Evolutionary conservation across 64 coral and sea anemone species (phyloP).

Genomic region (Platygyra sinensis): DNA sequence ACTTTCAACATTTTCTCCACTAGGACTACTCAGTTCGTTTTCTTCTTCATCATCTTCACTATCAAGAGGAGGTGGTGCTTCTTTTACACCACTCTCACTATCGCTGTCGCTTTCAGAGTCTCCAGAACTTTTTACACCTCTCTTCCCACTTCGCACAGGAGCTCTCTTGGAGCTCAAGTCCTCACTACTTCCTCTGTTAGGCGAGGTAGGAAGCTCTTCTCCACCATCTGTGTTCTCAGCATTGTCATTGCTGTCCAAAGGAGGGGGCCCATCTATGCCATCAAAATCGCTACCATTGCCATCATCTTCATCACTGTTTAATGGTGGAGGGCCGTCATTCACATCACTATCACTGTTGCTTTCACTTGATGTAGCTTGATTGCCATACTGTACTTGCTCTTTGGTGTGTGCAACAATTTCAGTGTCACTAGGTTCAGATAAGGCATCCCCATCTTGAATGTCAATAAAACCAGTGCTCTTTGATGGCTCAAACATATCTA

Average conservation of each 20-base stretch:
- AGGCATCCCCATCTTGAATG: constrained; percentile 50
- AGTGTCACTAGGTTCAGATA: constrained; percentile 64
- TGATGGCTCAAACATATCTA: constrained; percentile 65
- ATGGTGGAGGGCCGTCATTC: constrained; percentile 34
- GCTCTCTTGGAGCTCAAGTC: background rate
- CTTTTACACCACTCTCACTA: constrained; percentile 38
- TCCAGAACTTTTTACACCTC: background rate
- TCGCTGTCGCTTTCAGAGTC: constrained; percentile 24
- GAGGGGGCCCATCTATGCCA: background rate
- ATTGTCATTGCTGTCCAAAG: constrained; percentile 9
- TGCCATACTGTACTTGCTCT: constrained; percentile 33
- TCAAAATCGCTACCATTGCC: constrained; percentile 33
- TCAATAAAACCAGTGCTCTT: constrained; percentile 29
- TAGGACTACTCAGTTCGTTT: background rate
- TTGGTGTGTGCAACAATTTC: constrained; percentile 64
- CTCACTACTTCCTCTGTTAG: background rate
- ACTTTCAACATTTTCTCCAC: constrained; percentile 1
- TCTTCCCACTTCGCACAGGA: background rate
- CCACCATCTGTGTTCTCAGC: constrained; percentile 3
- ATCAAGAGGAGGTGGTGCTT: constrained; percentile 65
- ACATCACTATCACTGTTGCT: constrained; percentile 13
- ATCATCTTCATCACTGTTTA: constrained; percentile 52
- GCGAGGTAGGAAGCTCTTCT: background rate
- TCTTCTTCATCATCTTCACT: constrained; percentile 58
- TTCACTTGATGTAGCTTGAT: constrained; percentile 11